A percentile compares a stretch with the other conserved stretches of the same genome.
Evolutionary conservation across 2,797 vertebrate genomes (phyloP).

Genomic region (Thalassophryne amazonica): DNA sequence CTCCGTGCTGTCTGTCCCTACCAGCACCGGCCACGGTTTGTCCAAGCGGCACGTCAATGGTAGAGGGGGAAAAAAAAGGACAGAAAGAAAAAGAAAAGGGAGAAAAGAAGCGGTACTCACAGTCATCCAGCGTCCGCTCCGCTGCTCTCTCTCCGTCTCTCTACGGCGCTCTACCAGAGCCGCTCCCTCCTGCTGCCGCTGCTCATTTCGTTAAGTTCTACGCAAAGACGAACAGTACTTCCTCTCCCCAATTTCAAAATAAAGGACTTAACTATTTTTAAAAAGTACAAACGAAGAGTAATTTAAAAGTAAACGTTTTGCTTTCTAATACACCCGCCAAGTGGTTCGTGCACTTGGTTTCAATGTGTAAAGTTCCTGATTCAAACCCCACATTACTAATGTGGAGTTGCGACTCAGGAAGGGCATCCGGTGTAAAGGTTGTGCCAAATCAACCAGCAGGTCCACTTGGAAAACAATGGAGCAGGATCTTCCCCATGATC

Average conservation of each 20-base stretch:
- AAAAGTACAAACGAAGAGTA: too few species aligned
- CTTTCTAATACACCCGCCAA: too few species aligned
- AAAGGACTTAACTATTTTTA: constrained; percentile 6
- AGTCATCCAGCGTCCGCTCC: constrained; percentile 58
- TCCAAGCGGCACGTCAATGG: background rate
- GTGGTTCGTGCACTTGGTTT: too few species aligned
- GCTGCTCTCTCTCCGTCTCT: constrained; percentile 31
- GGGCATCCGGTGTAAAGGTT: too few species aligned
- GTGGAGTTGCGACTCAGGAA: too few species aligned
- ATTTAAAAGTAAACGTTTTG: too few species aligned
- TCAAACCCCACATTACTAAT: too few species aligned
- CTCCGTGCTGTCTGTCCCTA: background rate
- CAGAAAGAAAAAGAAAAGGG: constrained; percentile 1
- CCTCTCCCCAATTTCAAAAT: constrained; percentile 25
- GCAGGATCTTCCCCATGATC: too few species aligned
- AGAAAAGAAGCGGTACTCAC: constrained; percentile 53
- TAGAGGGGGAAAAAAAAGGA: background rate
- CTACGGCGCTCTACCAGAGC: constrained; percentile 58
- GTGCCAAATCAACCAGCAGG: too few species aligned
- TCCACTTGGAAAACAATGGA: too few species aligned
- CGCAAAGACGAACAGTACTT: rapidly evolving
- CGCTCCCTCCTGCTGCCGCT: constrained; percentile 67
- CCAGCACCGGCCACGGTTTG: background rate
- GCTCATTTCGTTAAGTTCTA: constrained; percentile 19
- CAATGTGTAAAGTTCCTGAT: too few species aligned